Evolutionary conservation across 2,888 invertebrate genomes (phyloP).

Genomic region (Cheilosia soror): DNA sequence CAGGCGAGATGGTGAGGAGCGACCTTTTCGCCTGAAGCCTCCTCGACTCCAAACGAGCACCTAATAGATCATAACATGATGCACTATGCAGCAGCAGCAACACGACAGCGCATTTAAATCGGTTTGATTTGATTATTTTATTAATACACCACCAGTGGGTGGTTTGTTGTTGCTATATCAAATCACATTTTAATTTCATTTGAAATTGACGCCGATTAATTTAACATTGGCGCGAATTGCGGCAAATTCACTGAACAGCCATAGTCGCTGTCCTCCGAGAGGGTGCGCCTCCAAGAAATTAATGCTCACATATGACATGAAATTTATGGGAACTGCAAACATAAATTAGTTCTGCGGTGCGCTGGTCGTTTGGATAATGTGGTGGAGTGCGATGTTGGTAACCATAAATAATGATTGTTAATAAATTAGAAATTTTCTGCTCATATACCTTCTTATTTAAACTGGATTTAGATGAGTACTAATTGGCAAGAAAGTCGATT

Average conservation of each 20-base stretch:
- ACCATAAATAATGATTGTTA: slow-evolving; percentile 51
- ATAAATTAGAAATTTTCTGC: slow-evolving; percentile 51
- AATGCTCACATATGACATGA: slow-evolving; percentile 45
- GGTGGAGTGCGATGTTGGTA: slow-evolving; percentile 39
- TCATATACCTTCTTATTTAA: neutral
- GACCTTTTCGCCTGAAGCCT: slow-evolving; percentile 39
- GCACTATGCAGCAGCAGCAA: neutral
- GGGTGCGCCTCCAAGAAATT: slow-evolving; percentile 62
- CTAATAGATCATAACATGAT: slow-evolving; percentile 30
- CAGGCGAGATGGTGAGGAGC: neutral
- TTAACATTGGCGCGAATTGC: slow-evolving; percentile 52
- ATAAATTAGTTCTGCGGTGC: slow-evolving; percentile 50
- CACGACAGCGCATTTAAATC: slow-evolving; percentile 58
- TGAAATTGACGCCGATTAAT: slow-evolving; percentile 67
- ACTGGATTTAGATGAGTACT: slow-evolving; percentile 15
- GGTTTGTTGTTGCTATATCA: slow-evolving; percentile 48
- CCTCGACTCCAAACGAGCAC: neutral
- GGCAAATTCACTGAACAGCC: slow-evolving; percentile 16
- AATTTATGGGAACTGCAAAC: slow-evolving; percentile 64
- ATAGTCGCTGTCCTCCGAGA: slow-evolving; percentile 16
- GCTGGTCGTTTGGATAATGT: slow-evolving; percentile 28
- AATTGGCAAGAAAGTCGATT: slow-evolving; percentile 22
- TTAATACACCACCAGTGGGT: slow-evolving; percentile 24
- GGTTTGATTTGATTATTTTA: slow-evolving; percentile 51
- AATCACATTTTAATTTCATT: slow-evolving; percentile 71